Base-by-base conservation (phyloP, 2,797 vertebrate genomes). In the Gambusia yucatana region DNA sequence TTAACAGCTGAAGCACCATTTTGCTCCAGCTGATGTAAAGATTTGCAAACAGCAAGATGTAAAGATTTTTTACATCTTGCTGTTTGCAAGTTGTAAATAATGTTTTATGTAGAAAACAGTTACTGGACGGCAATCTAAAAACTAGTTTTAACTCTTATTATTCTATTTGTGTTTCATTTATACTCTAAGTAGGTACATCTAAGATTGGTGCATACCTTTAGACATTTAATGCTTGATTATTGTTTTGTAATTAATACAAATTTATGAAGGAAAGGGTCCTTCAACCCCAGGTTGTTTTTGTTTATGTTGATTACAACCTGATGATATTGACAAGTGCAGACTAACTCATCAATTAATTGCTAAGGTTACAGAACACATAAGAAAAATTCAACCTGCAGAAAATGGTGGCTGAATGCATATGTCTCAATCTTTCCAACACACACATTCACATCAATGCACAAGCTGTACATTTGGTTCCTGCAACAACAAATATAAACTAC, bases 321-420 rank as follows among this genome's bases (percentile, higher is more conserved):
- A 76, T 88, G 88, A 91, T 86, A 83, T 87, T 89, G 92, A 94
- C 85, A 91, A 81, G 87, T 83, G 91, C 83, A 87, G 79, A 82
- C 81, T 82, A 90, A 90, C 88, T 94, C 94, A 93, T 94, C 94
- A 95, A 88, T 90, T 96, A 96, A 95, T 96, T 96, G 90, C 90
- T 82, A 73, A 86, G 94, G 93, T 95, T 94, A 94, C 79, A 10
- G 86, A 84, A 93, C 90, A 94, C 94, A 94, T 90, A 93, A 87
- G 82, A 86, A 72, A 86, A 90, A 91, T 84, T 89, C 83, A 93
- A 87, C 87, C 83, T 82, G 71, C 82, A 76, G 79, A 55, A 69
- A 61, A 83, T 75, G 55, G 77, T 84, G 87, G 84, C 77, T 81
- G 70, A 50, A 79, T 57, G 63, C 39, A 63, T 17, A 76, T 71